A percentile compares a stretch with the other conserved stretches of the same genome.
These are phyloP conservation scores for Saturnia japonica DNA, from an alignment of 2,888 invertebrate genomes.

Conservation along the genomic window DNA sequence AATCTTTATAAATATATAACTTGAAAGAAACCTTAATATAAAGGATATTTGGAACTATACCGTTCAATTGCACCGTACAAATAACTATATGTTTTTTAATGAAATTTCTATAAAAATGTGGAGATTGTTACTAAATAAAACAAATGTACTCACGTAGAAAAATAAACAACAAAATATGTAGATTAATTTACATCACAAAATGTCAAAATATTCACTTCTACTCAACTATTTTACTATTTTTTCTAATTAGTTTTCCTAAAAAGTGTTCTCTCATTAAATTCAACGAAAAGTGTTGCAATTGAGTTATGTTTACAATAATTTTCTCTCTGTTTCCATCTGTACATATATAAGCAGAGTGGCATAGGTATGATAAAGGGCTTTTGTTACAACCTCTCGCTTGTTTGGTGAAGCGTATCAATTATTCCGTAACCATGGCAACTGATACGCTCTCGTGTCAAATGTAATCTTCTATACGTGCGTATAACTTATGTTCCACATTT, in stretches of 20 bases:
- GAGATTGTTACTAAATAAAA: neutral
- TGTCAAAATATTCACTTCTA: neutral
- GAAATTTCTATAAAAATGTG: neutral
- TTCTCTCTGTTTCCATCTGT: neutral
- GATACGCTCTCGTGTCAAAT: constrained; percentile 23
- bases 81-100: neutral
- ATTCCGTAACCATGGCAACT: constrained; percentile 50
- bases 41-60: neutral
- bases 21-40: neutral
- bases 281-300: neutral
- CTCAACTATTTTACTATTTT: neutral
- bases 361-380: constrained; percentile 44
- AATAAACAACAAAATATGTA: neutral
- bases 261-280: neutral
- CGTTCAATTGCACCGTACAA: no score
- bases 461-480: constrained; percentile 6
- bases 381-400: constrained; percentile 70
- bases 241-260: neutral
- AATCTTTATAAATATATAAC: neutral
- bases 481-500: neutral
- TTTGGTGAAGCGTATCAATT: constrained; percentile 46
- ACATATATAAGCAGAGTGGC: neutral
- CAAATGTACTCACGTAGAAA: neutral
- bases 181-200: neutral
- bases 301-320: neutral